A percentile compares a stretch with the other conserved stretches of the same genome.
phyloP scores from a whole-genome alignment of 1,140 invertebrate genomes.

The Drosophila ananassae region DNA sequence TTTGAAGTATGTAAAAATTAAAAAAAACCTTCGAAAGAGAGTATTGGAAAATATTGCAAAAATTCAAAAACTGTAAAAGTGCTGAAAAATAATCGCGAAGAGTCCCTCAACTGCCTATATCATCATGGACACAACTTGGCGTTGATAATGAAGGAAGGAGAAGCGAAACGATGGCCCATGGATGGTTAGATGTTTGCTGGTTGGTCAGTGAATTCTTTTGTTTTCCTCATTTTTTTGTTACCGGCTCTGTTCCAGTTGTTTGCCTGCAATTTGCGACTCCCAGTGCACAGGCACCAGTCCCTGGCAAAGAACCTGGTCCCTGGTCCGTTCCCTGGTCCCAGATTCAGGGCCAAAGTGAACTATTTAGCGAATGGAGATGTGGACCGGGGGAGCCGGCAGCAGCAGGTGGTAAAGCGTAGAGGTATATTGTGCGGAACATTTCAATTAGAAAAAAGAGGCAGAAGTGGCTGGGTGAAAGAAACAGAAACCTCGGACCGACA shows the following conservation, averaged over 20 bases:
- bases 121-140: constrained; percentile 77
- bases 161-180: constrained; percentile 39
- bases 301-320: not conserved
- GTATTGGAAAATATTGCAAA: constrained; percentile 13
- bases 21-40: not conserved
- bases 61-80: constrained; percentile 43
- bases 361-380: constrained; percentile 56
- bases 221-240: constrained; percentile 33
- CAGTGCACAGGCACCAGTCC: constrained; percentile 10
- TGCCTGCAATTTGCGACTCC: constrained; percentile 62
- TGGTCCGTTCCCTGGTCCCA: constrained; percentile 13
- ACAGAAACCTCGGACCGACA: constrained; percentile 64
- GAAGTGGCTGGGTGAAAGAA: constrained; percentile 33
- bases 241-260: constrained; percentile 49
- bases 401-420: constrained; percentile 80
- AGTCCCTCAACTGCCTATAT: constrained; percentile 68
- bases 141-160: constrained; percentile 68
- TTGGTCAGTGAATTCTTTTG: constrained; percentile 63
- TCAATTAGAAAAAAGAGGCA: constrained; percentile 71
- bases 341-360: constrained; percentile 47
- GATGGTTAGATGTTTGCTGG: constrained; percentile 38
- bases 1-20: not conserved
- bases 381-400: constrained; percentile 46
- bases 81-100: constrained; percentile 67
- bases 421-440: constrained; percentile 79